Conservation (phyloP, 1,140 invertebrate species). For the Conus ventricosus region DNA sequence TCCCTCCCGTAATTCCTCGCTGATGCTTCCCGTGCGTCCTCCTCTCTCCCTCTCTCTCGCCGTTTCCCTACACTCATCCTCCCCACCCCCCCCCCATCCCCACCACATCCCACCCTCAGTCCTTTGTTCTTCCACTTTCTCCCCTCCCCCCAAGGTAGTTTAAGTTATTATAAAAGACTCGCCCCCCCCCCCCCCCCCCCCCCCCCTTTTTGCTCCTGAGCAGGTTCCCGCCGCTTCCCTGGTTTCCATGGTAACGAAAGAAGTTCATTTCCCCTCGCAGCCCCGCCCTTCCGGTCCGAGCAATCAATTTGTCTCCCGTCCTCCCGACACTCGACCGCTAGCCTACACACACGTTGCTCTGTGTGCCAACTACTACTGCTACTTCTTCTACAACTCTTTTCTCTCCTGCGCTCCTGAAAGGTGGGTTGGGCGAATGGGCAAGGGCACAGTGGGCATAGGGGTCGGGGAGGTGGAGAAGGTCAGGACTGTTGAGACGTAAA, state of each 20-base stretch:
- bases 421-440: not conserved
- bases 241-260: not conserved
- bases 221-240: not conserved
- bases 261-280: not conserved
- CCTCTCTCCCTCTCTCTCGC: not conserved
- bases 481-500: not conserved
- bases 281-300: not conserved
- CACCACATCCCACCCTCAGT: not conserved
- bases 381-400: too few species aligned
- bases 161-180: too few species aligned
- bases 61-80: not conserved
- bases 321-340: not conserved
- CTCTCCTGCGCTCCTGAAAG: not conserved
- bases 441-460: not conserved
- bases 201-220: not conserved
- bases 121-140: not conserved
- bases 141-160: not conserved
- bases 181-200: too few species aligned
- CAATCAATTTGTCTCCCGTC: slow-evolving; percentile 1
- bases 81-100: not conserved
- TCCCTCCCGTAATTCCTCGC: too few species aligned
- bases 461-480: not conserved
- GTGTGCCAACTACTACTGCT: not conserved
- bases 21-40: too few species aligned
- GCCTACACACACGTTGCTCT: not conserved